phyloP scores from a whole-genome alignment of 1,140 invertebrate genomes.

The Teleopsis dalmanni region DNA sequence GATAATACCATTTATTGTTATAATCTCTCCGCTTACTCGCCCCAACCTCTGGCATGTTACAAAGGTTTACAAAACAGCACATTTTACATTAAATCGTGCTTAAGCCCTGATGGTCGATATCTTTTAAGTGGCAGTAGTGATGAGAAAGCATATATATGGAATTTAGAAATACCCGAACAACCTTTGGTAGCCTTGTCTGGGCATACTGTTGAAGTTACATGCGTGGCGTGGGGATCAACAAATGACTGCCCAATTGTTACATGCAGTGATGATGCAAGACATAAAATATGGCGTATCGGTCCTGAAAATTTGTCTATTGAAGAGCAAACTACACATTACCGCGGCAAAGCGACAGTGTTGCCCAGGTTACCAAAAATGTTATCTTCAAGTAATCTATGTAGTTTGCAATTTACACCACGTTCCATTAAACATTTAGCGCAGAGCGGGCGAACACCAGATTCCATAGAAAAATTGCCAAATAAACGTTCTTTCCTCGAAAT shows the following conservation, averaged over 20 bases:
- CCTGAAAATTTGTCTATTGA: conserved; percentile 47
- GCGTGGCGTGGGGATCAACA: conserved; percentile 65
- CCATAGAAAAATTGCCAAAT: conserved; percentile 25
- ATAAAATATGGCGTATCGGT: conserved; percentile 67
- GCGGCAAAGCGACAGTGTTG: too few species aligned
- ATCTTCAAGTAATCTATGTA: too few species aligned
- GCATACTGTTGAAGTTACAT: conserved; percentile 75
- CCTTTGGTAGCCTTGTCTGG: conserved; percentile 63
- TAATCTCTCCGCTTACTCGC: conserved; percentile 63
- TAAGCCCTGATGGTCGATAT: conserved; percentile 72
- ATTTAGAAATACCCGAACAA: conserved; percentile 52
- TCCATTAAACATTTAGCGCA: conserved; percentile 45
- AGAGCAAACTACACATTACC: conserved; percentile 45
- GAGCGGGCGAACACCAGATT: conserved; percentile 36
- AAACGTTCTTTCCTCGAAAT: conserved; percentile 39
- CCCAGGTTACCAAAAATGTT: too few species aligned
- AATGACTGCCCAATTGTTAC: conserved; percentile 59
- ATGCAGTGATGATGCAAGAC: conserved; percentile 69
- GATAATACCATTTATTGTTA: conserved; percentile 80
- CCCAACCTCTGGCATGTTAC: conserved; percentile 55
- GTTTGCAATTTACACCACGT: conserved; percentile 46
- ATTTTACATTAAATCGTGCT: conserved; percentile 74
- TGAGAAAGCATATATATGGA: conserved; percentile 78
- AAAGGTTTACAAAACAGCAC: conserved; percentile 66
- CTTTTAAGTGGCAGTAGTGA: conserved; percentile 78